phyloP scores from a whole-genome alignment of 2,113 vertebrate species.

The Clarias gariepinus region DNA sequence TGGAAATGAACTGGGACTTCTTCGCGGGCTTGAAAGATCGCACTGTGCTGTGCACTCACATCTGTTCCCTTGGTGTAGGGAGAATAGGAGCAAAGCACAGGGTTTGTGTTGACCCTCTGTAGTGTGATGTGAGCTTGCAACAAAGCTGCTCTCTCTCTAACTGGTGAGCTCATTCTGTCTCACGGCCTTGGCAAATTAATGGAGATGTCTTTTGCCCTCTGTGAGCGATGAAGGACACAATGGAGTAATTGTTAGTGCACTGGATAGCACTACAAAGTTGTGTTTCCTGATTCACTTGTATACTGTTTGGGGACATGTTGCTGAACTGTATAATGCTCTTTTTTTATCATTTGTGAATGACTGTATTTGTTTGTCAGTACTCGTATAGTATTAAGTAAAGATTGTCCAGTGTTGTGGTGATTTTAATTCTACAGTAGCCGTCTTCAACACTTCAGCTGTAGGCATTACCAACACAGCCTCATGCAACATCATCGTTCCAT shows the following conservation, averaged over 20 bases:
- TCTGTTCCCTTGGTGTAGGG: constrained; percentile 20
- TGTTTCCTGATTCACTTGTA: constrained; percentile 27
- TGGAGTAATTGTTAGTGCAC: constrained; percentile 3
- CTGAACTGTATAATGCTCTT: not conserved
- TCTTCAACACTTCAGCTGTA: not conserved
- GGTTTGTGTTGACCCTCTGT: constrained; percentile 18
- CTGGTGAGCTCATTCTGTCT: constrained; percentile 27
- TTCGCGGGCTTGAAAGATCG: constrained; percentile 28
- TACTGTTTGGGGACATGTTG: not conserved
- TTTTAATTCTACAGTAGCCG: not conserved
- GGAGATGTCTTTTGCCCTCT: constrained; percentile 26
- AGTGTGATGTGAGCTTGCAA: constrained; percentile 1
- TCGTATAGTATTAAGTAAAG: not conserved
- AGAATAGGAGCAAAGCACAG: constrained; percentile 16
- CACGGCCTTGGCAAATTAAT: constrained; percentile 21
- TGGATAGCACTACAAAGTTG: not conserved
- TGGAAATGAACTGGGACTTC: not conserved
- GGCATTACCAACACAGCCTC: not conserved
- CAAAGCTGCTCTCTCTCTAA: constrained; percentile 28
- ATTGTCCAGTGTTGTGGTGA: not conserved
- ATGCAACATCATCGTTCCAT: not conserved
- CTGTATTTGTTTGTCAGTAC: not conserved
- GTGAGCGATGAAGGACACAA: constrained; percentile 15
- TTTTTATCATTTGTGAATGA: constrained; percentile 2
- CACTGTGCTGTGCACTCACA: constrained; percentile 7